Base-by-base conservation (phyloP, 2,888 invertebrate genomes). In the Portevinia maculata region DNA sequence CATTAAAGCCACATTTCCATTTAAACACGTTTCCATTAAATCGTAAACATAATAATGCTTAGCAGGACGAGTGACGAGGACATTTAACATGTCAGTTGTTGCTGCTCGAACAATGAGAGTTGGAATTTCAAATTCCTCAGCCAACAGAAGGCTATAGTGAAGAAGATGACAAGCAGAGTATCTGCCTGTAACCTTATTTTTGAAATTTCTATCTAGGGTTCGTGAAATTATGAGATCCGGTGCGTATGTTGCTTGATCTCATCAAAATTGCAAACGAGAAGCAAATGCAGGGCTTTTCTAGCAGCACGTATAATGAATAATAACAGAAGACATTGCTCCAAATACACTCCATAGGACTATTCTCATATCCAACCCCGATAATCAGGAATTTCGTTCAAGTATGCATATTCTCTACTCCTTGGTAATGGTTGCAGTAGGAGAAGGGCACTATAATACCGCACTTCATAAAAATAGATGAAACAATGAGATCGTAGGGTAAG, bases 1-100 rank as follows among this genome's bases (percentile, higher is more conserved):
- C 83, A 83, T 83, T 83, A 83, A 76, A 78, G 78, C 71, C 78
- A 67, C 83, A 78, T 83, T 83, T 83, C 83, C 83, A 76, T 83
- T 83, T 83, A 71, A 78, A 83, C 83, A 83, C 83, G 83, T 71
- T 67, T 71, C 83, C 83, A 83, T 83, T 83, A 83, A 83, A 83
- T 83, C 83, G 60, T 76, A 76, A 71, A 76, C 78, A 71, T 76
- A 53, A n/a, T 76, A 34, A 44, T 13, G n/a, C 44, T 57, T 32
- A 44, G 34, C 32, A 55, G 21, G 46, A 46, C 41, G 9, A 44
- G 19, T 8, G 52, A 24, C 7, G 39, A 37, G 11, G 32, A 41
- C 19, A 30, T 28, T 48, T 48, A 57, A 62, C 62, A 64, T 55
- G 70, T 52, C 52, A 44, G 28, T 46, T 55, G 50, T 24, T 19